These are phyloP conservation scores for Corythaixoides concolor DNA, from an alignment of 2,113 vertebrate species.

Conservation along the genomic window DNA sequence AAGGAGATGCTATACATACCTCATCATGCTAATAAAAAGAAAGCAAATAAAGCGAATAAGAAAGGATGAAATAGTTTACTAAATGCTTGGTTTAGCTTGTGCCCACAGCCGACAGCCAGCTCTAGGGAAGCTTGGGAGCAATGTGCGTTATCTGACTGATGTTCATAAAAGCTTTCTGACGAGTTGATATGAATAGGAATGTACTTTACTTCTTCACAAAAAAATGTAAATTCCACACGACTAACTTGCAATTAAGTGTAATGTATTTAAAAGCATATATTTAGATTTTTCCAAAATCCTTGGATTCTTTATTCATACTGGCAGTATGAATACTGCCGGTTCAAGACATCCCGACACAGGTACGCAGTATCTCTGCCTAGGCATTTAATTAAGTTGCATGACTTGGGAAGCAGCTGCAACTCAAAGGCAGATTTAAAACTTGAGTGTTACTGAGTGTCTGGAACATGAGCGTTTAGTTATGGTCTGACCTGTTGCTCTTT, in stretches of 20 bases:
- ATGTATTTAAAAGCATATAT: not conserved
- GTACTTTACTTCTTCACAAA: not conserved
- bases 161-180: not conserved
- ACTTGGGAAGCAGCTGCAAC: not conserved
- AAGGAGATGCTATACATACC: not conserved
- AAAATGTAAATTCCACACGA: accelerated
- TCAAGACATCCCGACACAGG: not conserved
- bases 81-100: not conserved
- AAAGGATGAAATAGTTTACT: not conserved
- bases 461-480: not conserved
- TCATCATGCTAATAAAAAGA: not conserved
- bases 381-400: not conserved
- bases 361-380: accelerated
- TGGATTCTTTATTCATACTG: not conserved
- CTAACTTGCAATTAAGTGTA: not conserved
- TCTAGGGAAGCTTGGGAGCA: not conserved
- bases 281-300: not conserved
- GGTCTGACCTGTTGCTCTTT: slow-evolving; percentile 90
- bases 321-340: no score
- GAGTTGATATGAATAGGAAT: not conserved
- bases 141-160: not conserved
- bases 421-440: not conserved
- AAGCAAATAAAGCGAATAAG: not conserved
- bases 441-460: not conserved
- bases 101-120: not conserved